Percentiles rank a stretch among this genome's conserved stretches.
Evolutionary conservation across 2,888 invertebrate species (phyloP).

Genomic region (Pharmacophagus antenor): DNA sequence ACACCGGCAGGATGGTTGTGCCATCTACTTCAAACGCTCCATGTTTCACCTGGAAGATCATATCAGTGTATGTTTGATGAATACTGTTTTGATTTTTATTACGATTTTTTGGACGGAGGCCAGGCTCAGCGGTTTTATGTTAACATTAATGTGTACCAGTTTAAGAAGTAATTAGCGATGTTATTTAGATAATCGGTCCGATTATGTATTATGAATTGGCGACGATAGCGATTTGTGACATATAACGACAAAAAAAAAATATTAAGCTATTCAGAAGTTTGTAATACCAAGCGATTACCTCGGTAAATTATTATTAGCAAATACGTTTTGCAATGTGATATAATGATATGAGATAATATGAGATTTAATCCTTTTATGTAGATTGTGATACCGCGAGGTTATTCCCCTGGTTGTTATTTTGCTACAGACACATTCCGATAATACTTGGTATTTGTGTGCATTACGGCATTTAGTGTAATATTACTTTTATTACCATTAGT

Average conservation of each 20-base stretch:
- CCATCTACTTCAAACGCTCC: conserved; percentile 88
- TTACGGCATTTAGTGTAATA: too few relatives aligned
- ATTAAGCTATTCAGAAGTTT: too few relatives aligned
- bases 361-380: conserved; percentile 1
- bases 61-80: conserved; percentile 82
- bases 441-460: neutral
- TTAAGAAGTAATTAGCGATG: too few relatives aligned
- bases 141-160: too few relatives aligned
- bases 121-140: too few relatives aligned
- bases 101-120: too few relatives aligned
- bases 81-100: too few relatives aligned
- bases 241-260: too few relatives aligned
- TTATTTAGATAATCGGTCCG: too few relatives aligned
- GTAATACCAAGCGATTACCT: neutral
- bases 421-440: neutral
- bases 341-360: neutral
- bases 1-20: conserved; percentile 92
- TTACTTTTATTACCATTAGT: neutral
- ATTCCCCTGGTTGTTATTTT: neutral
- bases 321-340: neutral
- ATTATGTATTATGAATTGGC: too few relatives aligned
- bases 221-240: too few relatives aligned
- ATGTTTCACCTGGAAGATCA: conserved; percentile 85
- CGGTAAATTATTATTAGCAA: neutral
- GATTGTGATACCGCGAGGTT: neutral